Evolutionary conservation across 2,888 invertebrate species (phyloP).

Genomic region (Acrobasis repandana): DNA sequence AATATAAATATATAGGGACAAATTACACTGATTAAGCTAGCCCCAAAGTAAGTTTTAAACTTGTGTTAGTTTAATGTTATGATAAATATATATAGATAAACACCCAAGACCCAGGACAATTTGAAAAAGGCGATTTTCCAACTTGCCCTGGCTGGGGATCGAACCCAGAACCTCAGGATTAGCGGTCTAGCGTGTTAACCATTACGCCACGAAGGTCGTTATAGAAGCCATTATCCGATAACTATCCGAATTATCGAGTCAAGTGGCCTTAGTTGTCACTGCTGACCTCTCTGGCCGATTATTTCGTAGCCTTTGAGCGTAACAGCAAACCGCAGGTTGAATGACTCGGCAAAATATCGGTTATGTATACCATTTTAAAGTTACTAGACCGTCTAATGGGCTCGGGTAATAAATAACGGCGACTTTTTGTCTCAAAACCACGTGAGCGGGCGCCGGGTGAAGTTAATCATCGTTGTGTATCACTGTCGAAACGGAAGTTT

Average conservation of each 20-base stretch:
- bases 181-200: too few relatives aligned
- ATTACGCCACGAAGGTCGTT: too few relatives aligned
- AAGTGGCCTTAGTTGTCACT: conserved; percentile 7
- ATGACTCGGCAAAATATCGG: conserved; percentile 10
- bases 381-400: conserved; percentile 16
- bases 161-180: too few relatives aligned
- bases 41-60: too few relatives aligned
- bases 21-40: too few relatives aligned
- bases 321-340: not conserved
- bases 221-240: conserved; percentile 3
- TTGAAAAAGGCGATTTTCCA: too few relatives aligned
- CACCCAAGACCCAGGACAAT: too few relatives aligned
- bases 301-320: not conserved
- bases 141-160: too few relatives aligned
- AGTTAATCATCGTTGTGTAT: not conserved
- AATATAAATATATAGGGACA: too few relatives aligned
- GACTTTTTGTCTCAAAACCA: conserved; percentile 15
- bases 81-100: too few relatives aligned
- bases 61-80: too few relatives aligned
- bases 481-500: not conserved
- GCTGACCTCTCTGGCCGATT: conserved; percentile 7
- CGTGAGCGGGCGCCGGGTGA: not conserved
- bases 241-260: conserved; percentile 9
- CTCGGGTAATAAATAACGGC: not conserved
- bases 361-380: conserved; percentile 18